Percentiles rank a stretch among this genome's conserved stretches.
Conservation (phyloP, 2,888 invertebrate species). For the Leptopilina syphax region DNA sequence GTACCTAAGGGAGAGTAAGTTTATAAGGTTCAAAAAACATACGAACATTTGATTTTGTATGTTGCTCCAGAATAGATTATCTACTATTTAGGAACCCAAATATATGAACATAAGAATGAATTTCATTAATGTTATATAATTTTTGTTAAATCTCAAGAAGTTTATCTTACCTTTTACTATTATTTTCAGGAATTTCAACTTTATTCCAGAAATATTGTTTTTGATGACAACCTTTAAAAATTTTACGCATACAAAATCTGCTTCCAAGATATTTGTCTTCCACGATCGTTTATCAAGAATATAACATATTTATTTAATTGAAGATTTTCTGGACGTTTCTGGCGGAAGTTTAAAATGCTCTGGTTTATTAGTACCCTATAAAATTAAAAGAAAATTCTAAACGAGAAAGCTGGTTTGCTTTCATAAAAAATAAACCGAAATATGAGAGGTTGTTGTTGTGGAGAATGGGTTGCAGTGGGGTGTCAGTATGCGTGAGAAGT, state of each 20-base stretch:
- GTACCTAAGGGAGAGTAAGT: too few species aligned
- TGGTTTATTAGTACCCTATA: neutral
- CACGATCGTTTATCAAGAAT: neutral
- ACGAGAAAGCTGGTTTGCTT: constrained; percentile 14
- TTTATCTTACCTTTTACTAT: neutral
- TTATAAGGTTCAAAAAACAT: too few species aligned
- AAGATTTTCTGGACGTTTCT: neutral
- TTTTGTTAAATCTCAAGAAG: too few species aligned
- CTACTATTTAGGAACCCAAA: too few species aligned
- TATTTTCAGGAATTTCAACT: neutral
- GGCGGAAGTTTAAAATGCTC: neutral
- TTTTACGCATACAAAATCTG: neutral
- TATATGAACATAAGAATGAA: too few species aligned
- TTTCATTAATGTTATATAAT: too few species aligned
- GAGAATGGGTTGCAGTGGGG: constrained; percentile 71
- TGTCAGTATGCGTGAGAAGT: constrained; percentile 76
- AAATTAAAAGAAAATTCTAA: constrained; percentile 12
- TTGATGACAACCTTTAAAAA: neutral
- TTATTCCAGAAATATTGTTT: neutral
- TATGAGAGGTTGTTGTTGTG: constrained; percentile 73
- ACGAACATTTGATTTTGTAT: too few species aligned
- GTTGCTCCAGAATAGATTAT: too few species aligned
- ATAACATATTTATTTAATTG: neutral
- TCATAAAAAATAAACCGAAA: constrained; percentile 71
- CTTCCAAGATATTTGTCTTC: constrained; percentile 20